Evolutionary conservation across 1,140 invertebrate species (phyloP).

Genomic region (Zaprionus taronus): DNA sequence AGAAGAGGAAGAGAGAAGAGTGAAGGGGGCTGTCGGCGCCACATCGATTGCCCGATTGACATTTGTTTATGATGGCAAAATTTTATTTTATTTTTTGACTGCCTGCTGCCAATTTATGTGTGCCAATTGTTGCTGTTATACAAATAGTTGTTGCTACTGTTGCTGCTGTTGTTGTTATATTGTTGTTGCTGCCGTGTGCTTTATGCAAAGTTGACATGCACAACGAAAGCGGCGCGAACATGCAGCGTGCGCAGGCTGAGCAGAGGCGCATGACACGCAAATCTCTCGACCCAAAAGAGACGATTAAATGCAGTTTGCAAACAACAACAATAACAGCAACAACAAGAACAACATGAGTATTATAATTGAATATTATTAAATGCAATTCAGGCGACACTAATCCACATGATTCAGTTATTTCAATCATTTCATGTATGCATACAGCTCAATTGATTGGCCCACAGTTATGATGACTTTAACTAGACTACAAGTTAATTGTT

Average conservation of each 20-base stretch:
- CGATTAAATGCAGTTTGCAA: constrained; percentile 12
- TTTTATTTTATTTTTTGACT: constrained; percentile 37
- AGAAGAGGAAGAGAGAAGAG: neutral
- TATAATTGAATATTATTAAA: constrained; percentile 3
- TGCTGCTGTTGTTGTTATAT: constrained; percentile 17
- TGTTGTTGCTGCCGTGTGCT: constrained; percentile 15
- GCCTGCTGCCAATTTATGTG: constrained; percentile 59
- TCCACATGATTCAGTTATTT: neutral
- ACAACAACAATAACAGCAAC: neutral
- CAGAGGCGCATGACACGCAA: constrained; percentile 25
- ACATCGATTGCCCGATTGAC: constrained; percentile 23
- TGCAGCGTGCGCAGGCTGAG: neutral
- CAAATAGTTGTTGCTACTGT: constrained; percentile 12
- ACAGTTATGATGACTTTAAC: too few species aligned
- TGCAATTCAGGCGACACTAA: neutral
- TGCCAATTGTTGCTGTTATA: constrained; percentile 58
- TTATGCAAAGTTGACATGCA: constrained; percentile 76
- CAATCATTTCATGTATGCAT: neutral
- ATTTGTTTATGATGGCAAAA: constrained; percentile 73
- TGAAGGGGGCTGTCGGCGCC: too few species aligned
- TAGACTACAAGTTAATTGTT: too few species aligned
- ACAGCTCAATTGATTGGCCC: too few species aligned
- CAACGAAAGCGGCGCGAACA: constrained; percentile 37
- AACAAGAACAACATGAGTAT: neutral
- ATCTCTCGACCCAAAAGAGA: constrained; percentile 11